Conservation (phyloP, 1,140 invertebrate genomes). For the Pogonomyrmex barbatus region DNA sequence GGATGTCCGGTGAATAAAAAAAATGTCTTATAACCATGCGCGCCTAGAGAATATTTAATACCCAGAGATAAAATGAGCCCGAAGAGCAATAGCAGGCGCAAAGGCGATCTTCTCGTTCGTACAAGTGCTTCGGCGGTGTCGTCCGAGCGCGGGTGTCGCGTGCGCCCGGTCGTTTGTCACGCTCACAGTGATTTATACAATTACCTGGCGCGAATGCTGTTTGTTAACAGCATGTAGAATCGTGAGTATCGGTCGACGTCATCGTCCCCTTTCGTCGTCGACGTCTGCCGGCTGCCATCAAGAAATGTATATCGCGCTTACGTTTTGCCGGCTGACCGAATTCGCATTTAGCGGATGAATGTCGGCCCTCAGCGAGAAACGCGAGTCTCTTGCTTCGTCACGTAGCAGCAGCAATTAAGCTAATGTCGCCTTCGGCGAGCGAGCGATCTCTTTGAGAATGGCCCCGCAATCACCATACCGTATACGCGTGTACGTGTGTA, state of each 20-base stretch:
- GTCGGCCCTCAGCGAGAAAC: background rate
- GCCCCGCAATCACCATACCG: background rate
- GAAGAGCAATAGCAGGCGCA: background rate
- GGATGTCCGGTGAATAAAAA: background rate
- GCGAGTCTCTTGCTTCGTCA: background rate
- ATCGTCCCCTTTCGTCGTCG: slow-evolving; percentile 18
- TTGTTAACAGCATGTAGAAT: slow-evolving; percentile 70
- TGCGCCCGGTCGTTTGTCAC: slow-evolving; percentile 66
- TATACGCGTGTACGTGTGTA: too few relatives aligned
- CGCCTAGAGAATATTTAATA: slow-evolving; percentile 19
- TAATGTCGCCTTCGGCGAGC: slow-evolving; percentile 69
- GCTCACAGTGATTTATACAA: slow-evolving; percentile 71
- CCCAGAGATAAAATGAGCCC: background rate
- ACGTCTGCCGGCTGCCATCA: background rate
- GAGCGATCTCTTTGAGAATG: slow-evolving; percentile 63
- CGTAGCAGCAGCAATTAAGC: slow-evolving; percentile 68
- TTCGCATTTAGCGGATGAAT: slow-evolving; percentile 55
- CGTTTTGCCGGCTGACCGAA: slow-evolving; percentile 50
- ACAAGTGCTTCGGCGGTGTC: slow-evolving; percentile 41
- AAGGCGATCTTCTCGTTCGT: slow-evolving; percentile 30
- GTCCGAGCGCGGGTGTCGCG: slow-evolving; percentile 36
- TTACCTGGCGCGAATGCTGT: slow-evolving; percentile 68
- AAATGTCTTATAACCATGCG: background rate
- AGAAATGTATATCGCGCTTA: background rate
- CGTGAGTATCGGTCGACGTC: slow-evolving; percentile 6